Conservation (phyloP, 2,888 invertebrate genomes). For the Macrophya alboannulata region DNA sequence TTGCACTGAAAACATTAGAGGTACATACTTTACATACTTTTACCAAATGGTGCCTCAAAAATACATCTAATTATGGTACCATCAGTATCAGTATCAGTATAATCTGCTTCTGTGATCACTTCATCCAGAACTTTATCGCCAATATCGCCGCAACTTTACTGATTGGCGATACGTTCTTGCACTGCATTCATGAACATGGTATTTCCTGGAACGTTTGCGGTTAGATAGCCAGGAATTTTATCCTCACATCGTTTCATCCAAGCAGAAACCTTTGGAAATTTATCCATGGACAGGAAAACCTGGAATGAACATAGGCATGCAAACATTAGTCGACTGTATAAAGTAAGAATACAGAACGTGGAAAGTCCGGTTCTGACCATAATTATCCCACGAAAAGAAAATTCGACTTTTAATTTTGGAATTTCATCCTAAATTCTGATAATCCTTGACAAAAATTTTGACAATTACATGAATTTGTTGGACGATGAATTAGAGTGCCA, state of each 20-base stretch:
- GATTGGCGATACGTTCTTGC: not conserved
- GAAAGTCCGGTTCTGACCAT: no score
- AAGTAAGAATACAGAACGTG: not conserved
- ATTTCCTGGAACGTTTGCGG: conserved; percentile 61
- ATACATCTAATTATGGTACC: not conserved
- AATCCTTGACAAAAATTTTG: no score
- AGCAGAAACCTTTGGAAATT: conserved; percentile 82
- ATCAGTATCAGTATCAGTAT: not conserved
- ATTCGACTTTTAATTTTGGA: no score
- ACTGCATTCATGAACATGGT: not conserved
- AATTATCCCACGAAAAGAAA: not conserved
- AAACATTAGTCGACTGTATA: not conserved
- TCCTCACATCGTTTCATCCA: conserved; percentile 84
- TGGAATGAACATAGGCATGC: conserved; percentile 45
- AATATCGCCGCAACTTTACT: not conserved
- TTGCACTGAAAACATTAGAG: not conserved
- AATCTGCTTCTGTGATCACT: not conserved
- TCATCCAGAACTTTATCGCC: not conserved
- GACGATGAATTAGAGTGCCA: no score
- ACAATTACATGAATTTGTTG: no score
- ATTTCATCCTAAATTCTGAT: no score
- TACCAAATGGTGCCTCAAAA: not conserved
- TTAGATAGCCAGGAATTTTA: conserved; percentile 81
- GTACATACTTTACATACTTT: not conserved
- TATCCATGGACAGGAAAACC: conserved; percentile 61